Conservation (phyloP, 2,888 invertebrate species). For the Drosophila neotestacea region DNA sequence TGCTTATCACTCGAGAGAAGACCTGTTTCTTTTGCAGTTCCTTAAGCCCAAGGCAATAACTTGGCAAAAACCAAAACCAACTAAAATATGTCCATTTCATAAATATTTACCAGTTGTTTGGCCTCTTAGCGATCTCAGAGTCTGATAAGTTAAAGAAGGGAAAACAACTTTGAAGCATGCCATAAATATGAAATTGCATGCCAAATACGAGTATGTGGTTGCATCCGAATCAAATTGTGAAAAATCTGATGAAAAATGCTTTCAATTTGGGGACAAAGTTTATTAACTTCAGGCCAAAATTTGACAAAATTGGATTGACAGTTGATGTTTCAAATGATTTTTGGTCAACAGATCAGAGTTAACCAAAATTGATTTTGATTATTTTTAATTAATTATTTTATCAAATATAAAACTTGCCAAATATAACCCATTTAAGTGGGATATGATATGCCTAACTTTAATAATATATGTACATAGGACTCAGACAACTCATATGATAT, state of each 20-base stretch:
- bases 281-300: slow-evolving; percentile 35
- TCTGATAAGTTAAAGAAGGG: slow-evolving; percentile 69
- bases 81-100: slow-evolving; percentile 63
- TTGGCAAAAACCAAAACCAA: slow-evolving; percentile 17
- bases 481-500: too few species aligned
- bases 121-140: slow-evolving; percentile 51
- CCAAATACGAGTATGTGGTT: slow-evolving; percentile 10
- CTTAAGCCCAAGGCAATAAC: slow-evolving; percentile 5
- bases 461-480: too few species aligned
- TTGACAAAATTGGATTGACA: slow-evolving; percentile 29
- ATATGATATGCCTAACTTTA: too few species aligned
- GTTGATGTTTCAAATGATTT: slow-evolving; percentile 11
- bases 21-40: slow-evolving; percentile 48
- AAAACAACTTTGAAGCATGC: slow-evolving; percentile 72
- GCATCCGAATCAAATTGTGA: slow-evolving; percentile 44
- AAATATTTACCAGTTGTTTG: slow-evolving; percentile 67
- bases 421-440: too few species aligned
- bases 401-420: background rate
- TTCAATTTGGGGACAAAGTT: slow-evolving; percentile 47
- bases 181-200: slow-evolving; percentile 58
- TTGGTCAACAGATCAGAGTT: slow-evolving; percentile 47
- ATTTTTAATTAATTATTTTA: slow-evolving; percentile 14
- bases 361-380: slow-evolving; percentile 48
- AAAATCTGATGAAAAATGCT: slow-evolving; percentile 49
- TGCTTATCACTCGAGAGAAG: slow-evolving; percentile 38